Percentiles rank a stretch among this genome's conserved stretches.
Conservation (phyloP, 2,888 invertebrate genomes). For the Euzophera pinguis region DNA sequence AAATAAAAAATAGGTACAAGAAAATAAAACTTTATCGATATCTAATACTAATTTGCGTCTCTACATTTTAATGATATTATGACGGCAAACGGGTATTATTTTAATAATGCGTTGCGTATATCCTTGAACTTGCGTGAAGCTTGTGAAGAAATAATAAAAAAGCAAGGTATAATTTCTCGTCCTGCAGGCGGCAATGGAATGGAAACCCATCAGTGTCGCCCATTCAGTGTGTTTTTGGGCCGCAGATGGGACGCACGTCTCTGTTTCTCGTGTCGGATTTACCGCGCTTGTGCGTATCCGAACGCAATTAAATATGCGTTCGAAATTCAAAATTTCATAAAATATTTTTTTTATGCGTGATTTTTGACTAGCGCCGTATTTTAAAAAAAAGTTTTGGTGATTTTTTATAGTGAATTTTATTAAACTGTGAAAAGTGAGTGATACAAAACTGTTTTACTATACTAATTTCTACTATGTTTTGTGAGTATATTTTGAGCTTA, state of each 20-base stretch:
- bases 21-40: no score
- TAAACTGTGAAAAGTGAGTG: slow-evolving; percentile 7
- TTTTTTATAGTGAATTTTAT: background rate
- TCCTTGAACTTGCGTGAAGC: background rate
- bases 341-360: background rate
- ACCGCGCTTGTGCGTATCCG: slow-evolving; percentile 8
- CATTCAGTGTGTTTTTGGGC: slow-evolving; percentile 6
- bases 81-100: background rate
- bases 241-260: background rate
- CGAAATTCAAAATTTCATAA: slow-evolving; percentile 5
- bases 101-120: background rate
- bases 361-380: slow-evolving; percentile 5
- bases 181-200: slow-evolving; percentile 5
- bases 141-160: background rate
- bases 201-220: background rate
- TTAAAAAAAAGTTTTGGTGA: background rate
- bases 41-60: no score
- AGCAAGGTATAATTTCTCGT: background rate
- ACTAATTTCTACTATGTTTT: background rate
- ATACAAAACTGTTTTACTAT: background rate
- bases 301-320: slow-evolving; percentile 1
- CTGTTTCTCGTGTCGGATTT: background rate
- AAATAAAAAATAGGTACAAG: no score
- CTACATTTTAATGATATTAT: no score
- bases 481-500: background rate